Evolutionary conservation across 2,797 vertebrate species (phyloP).

Genomic region (Phaenicophaeus curvirostris): DNA sequence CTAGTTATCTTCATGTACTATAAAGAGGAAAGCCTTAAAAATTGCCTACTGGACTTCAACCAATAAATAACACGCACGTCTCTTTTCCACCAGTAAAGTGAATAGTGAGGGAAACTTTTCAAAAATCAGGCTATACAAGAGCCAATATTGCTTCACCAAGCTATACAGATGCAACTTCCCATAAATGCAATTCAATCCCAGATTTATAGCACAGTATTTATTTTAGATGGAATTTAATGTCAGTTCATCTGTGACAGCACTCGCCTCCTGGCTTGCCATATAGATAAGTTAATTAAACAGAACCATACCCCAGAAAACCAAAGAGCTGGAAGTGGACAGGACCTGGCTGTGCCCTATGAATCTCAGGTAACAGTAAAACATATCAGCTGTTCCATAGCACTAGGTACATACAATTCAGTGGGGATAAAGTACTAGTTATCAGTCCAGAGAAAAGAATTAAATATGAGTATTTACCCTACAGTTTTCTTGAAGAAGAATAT

Average conservation of each 20-base stretch:
- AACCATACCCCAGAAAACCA: not conserved
- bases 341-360: not conserved
- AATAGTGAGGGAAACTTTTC: not conserved
- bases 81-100: not conserved
- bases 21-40: not conserved
- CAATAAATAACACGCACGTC: not conserved
- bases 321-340: not conserved
- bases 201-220: not conserved
- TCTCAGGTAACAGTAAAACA: not conserved
- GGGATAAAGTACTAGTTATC: not conserved
- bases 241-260: not conserved
- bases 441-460: not conserved
- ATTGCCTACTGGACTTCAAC: not conserved
- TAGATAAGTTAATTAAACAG: not conserved
- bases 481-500: not conserved
- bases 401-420: not conserved
- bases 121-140: not conserved
- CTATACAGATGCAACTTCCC: not conserved
- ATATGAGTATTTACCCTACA: not conserved
- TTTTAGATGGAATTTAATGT: not conserved
- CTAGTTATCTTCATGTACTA: not conserved
- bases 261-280: not conserved
- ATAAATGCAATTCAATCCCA: not conserved
- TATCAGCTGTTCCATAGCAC: not conserved
- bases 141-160: not conserved